Evolutionary conservation across 2,888 invertebrate genomes (phyloP).

Genomic region (Habroteleia sp.): DNA sequence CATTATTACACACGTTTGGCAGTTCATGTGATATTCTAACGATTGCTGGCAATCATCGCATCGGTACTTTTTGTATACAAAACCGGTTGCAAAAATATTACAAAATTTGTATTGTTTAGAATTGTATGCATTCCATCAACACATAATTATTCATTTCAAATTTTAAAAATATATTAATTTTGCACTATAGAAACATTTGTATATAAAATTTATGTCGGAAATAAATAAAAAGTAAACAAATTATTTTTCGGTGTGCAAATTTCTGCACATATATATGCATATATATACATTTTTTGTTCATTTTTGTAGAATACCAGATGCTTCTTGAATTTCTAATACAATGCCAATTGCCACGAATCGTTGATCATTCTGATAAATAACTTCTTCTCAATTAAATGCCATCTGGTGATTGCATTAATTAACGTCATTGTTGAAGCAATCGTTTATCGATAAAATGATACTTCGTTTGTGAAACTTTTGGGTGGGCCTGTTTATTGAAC

Average conservation of each 20-base stretch:
- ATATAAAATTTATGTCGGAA: no score
- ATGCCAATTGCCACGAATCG: constrained; percentile 17
- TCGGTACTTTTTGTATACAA: no score
- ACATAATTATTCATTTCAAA: no score
- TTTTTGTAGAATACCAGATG: constrained; percentile 29
- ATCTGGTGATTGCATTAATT: constrained; percentile 53
- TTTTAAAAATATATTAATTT: no score
- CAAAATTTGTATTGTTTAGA: no score
- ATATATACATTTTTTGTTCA: no score
- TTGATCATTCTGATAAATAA: constrained; percentile 42
- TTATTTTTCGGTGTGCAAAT: no score
- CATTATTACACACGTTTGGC: constrained; percentile 58
- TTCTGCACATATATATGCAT: no score
- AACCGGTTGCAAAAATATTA: no score
- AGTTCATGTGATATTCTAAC: constrained; percentile 72
- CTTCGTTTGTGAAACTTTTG: constrained; percentile 2
- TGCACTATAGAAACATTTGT: no score
- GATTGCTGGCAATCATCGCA: constrained; percentile 68
- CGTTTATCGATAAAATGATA: constrained; percentile 20
- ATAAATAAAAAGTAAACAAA: no score
- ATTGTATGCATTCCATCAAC: no score
- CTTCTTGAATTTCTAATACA: constrained; percentile 25
- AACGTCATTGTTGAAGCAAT: constrained; percentile 21
- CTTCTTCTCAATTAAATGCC: constrained; percentile 16
- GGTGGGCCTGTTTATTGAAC: constrained; percentile 21